A percentile compares a stretch with the other conserved stretches of the same genome.
Conservation (phyloP, 1,140 invertebrate species). For the Drosophila bipectinata region DNA sequence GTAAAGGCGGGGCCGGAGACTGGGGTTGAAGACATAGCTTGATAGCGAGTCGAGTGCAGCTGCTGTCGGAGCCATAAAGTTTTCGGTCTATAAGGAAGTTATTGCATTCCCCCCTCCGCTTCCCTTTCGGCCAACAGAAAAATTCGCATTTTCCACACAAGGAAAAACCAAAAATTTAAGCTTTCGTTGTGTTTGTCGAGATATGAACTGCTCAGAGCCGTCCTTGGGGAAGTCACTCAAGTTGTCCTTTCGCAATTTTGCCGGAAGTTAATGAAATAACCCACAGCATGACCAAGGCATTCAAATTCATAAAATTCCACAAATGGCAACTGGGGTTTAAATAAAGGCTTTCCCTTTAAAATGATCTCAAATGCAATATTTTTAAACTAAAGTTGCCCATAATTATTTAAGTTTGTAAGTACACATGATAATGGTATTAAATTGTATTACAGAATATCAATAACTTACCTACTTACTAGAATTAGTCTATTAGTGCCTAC, state of each 20-base stretch:
- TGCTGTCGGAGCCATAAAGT: slow-evolving; percentile 50
- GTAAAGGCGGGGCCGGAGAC: not conserved
- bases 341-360: not conserved
- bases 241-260: slow-evolving; percentile 6
- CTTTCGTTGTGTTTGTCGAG: slow-evolving; percentile 11
- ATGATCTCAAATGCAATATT: not conserved
- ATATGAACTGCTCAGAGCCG: slow-evolving; percentile 15
- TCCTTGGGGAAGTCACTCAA: slow-evolving; percentile 23
- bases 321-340: not conserved
- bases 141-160: slow-evolving; percentile 17
- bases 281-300: slow-evolving; percentile 3
- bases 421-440: not conserved
- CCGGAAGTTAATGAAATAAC: slow-evolving; percentile 43
- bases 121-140: slow-evolving; percentile 21
- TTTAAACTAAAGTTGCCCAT: not conserved
- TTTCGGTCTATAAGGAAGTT: slow-evolving; percentile 57
- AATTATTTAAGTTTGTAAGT: no score
- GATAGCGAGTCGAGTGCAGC: slow-evolving; percentile 45
- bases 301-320: not conserved
- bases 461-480: not conserved
- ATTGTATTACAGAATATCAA: not conserved
- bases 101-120: slow-evolving; percentile 28
- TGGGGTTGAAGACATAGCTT: slow-evolving; percentile 12
- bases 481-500: no score
- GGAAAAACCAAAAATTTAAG: slow-evolving; percentile 10